Conservation (phyloP, 1,140 invertebrate genomes). For the Musca vetustissima region DNA sequence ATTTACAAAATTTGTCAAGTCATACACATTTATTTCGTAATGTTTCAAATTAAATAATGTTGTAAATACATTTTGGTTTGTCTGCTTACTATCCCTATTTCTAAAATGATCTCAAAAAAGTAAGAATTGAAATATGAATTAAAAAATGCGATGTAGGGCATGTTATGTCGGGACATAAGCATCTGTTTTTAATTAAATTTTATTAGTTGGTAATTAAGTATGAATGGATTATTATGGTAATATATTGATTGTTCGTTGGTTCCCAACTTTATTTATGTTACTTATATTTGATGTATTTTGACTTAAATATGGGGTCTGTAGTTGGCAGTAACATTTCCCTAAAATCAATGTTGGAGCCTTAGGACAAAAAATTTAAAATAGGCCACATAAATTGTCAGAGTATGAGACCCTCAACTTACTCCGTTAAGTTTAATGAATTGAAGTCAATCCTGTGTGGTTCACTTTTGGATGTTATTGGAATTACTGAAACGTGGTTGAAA, state of each 20-base stretch:
- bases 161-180: too few relatives aligned
- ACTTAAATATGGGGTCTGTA: not conserved
- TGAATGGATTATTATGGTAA: too few relatives aligned
- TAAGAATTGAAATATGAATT: too few relatives aligned
- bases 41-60: too few relatives aligned
- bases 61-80: not conserved
- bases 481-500: not conserved
- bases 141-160: too few relatives aligned
- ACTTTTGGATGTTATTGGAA: not conserved
- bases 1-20: not conserved
- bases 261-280: too few relatives aligned
- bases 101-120: too few relatives aligned
- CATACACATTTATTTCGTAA: too few relatives aligned
- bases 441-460: not conserved
- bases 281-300: not conserved
- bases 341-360: not conserved
- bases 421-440: not conserved
- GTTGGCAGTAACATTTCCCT: not conserved
- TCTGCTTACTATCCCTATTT: too few relatives aligned
- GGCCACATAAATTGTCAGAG: not conserved
- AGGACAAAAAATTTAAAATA: not conserved
- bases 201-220: too few relatives aligned
- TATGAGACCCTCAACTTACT: not conserved
- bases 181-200: too few relatives aligned
- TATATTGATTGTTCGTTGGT: too few relatives aligned